These are phyloP conservation scores for Calvadosia cruxmelitensis DNA, from an alignment of 30 jellyfish, hydroid and myxozoan species.

Conservation along the genomic window DNA sequence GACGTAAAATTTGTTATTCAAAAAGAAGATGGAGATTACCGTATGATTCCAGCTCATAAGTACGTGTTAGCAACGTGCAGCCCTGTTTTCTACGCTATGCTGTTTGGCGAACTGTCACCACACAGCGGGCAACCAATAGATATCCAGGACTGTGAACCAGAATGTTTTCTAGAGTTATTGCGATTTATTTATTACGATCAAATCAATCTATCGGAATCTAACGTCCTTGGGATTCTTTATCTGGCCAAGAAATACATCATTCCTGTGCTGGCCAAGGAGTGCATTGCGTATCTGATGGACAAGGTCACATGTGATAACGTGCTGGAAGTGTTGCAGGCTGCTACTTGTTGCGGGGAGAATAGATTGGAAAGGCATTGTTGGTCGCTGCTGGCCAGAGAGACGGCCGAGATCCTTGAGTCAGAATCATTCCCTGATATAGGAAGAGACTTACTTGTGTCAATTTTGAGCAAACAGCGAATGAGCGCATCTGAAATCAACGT, in stretches of 20 bases:
- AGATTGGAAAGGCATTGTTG: slow-evolving; percentile 88
- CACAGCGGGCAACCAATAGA: slow-evolving; percentile 21
- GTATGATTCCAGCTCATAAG: slow-evolving; percentile 63
- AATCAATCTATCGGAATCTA: slow-evolving; percentile 36
- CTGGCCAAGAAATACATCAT: slow-evolving; percentile 83
- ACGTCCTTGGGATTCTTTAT: slow-evolving; percentile 65
- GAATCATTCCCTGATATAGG: slow-evolving; percentile 70
- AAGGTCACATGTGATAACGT: slow-evolving; percentile 75
- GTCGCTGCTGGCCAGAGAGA: slow-evolving; percentile 72
- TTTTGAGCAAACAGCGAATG: slow-evolving; percentile 45
- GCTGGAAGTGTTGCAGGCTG: slow-evolving; percentile 75
- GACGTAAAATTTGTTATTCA: slow-evolving; percentile 70
- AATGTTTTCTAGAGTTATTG: slow-evolving; percentile 65
- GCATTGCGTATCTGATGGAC: slow-evolving; percentile 68
- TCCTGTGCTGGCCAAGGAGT: slow-evolving; percentile 68
- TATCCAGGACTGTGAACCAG: slow-evolving; percentile 88
- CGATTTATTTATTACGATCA: slow-evolving; percentile 80
- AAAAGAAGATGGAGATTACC: slow-evolving; percentile 20
- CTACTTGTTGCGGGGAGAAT: slow-evolving; percentile 70
- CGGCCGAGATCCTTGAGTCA: slow-evolving; percentile 40
- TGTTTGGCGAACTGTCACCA: slow-evolving; percentile 65
- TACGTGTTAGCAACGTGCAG: slow-evolving; percentile 91
- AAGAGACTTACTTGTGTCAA: slow-evolving; percentile 18
- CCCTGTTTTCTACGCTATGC: slow-evolving; percentile 95
- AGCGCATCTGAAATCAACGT: slow-evolving; percentile 63